Conservation (phyloP, 2,888 invertebrate species). For the Latheticus oryzae region DNA sequence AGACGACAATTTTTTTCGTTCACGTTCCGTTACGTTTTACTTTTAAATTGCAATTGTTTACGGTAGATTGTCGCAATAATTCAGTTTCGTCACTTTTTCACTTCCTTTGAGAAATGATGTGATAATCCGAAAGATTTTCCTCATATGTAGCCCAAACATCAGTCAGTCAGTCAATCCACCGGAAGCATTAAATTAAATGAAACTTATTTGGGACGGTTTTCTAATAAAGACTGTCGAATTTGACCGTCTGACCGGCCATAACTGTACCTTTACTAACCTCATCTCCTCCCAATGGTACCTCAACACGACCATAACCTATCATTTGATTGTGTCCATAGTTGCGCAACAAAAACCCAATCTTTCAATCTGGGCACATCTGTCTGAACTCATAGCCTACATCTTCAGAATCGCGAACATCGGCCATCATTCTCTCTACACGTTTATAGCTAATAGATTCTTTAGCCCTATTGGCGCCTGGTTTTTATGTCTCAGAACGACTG, state of each 20-base stretch:
- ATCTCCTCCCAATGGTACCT: conserved; percentile 18
- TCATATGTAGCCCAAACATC: too few species aligned
- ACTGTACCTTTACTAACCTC: conserved; percentile 13
- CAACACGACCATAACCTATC: conserved; percentile 25
- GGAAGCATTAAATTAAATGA: conserved; percentile 17
- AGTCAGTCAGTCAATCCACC: neutral
- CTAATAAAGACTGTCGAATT: conserved; percentile 6
- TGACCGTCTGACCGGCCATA: conserved; percentile 32
- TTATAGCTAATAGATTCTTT: too few species aligned
- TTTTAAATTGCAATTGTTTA: conserved; percentile 20
- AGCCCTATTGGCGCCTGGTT: too few species aligned
- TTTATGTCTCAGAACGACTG: too few species aligned
- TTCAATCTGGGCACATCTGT: conserved; percentile 1
- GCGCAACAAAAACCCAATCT: neutral
- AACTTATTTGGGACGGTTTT: conserved; percentile 17
- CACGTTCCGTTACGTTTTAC: conserved; percentile 22
- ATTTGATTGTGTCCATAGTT: neutral
- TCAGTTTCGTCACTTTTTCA: conserved; percentile 5
- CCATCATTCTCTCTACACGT: too few species aligned
- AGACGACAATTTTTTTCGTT: conserved; percentile 5
- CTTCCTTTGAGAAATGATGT: neutral
- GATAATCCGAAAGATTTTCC: neutral
- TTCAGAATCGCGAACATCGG: conserved; percentile 1
- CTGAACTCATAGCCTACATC: conserved; percentile 12
- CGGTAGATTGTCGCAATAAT: conserved; percentile 11